phyloP scores from a whole-genome alignment of 2,888 invertebrate species.

The Sarcophaga subvicina region DNA sequence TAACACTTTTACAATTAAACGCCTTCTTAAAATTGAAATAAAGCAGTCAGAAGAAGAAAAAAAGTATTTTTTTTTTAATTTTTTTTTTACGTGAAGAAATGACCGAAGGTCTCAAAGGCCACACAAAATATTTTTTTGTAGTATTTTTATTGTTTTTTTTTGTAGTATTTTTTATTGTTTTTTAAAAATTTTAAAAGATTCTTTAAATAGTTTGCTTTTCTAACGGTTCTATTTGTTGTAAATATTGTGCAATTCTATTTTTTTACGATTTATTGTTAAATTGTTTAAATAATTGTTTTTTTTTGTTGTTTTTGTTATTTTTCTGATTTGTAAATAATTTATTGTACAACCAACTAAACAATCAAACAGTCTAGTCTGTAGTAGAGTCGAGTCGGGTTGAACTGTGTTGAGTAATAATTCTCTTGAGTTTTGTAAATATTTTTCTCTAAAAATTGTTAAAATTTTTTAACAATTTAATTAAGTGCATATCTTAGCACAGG shows the following conservation, averaged over 20 bases:
- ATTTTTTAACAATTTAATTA: neutral
- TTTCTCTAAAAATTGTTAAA: neutral
- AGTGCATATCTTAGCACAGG: neutral
- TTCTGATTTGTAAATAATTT: too few relatives aligned
- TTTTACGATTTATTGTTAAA: too few relatives aligned
- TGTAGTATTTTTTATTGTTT: neutral
- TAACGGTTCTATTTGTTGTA: neutral
- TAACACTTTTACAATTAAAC: constrained; percentile 50
- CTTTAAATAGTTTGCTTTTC: neutral
- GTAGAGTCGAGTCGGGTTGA: too few relatives aligned
- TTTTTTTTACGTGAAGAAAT: neutral
- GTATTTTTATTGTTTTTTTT: neutral
- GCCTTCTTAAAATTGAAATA: neutral
- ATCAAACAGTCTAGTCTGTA: too few relatives aligned
- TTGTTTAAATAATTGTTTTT: too few relatives aligned
- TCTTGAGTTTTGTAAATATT: too few relatives aligned
- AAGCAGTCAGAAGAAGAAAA: neutral
- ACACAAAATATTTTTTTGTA: neutral
- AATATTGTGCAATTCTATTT: neutral
- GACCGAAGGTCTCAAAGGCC: neutral
- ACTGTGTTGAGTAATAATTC: too few relatives aligned
- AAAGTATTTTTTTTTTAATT: neutral
- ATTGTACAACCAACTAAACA: too few relatives aligned
- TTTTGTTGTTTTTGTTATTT: too few relatives aligned
- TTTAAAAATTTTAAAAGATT: neutral